Conservation (phyloP, 2,888 invertebrate species). For the Pristionchus exspectatus region DNA sequence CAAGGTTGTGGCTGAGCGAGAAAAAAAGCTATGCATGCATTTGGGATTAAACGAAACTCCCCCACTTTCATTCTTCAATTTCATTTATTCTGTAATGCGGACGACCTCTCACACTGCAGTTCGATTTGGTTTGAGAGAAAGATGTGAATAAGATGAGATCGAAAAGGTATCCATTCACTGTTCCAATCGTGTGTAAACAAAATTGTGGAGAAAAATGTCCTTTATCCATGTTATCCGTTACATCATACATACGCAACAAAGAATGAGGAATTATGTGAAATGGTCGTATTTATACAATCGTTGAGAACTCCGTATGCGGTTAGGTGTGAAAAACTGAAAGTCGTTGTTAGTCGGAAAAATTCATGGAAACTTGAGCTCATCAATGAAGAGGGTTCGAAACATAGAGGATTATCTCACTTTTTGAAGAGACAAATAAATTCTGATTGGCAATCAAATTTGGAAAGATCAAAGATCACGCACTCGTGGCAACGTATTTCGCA, state of each 20-base stretch:
- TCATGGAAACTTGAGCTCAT: slow-evolving; percentile 20
- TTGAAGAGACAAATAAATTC: background rate
- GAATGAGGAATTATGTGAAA: slow-evolving; percentile 4
- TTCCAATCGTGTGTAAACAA: background rate
- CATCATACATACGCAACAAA: background rate
- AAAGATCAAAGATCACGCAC: slow-evolving; percentile 29
- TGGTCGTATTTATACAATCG: slow-evolving; percentile 4
- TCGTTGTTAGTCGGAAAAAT: background rate
- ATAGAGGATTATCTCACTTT: too few species aligned
- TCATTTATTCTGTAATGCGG: too few species aligned
- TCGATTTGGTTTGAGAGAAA: too few species aligned
- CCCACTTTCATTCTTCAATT: too few species aligned
- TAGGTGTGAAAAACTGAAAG: background rate
- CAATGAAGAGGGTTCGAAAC: background rate
- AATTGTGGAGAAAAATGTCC: background rate
- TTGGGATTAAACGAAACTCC: too few species aligned
- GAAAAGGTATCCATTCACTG: too few species aligned
- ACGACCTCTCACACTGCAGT: too few species aligned
- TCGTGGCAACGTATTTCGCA: background rate
- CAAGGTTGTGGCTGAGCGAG: too few species aligned
- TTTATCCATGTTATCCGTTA: slow-evolving; percentile 8
- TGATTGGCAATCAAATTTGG: background rate
- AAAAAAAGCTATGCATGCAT: too few species aligned
- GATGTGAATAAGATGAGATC: too few species aligned
- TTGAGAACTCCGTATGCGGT: background rate